Conservation (phyloP, 2,797 vertebrate genomes). For the Miichthys miiuy region DNA sequence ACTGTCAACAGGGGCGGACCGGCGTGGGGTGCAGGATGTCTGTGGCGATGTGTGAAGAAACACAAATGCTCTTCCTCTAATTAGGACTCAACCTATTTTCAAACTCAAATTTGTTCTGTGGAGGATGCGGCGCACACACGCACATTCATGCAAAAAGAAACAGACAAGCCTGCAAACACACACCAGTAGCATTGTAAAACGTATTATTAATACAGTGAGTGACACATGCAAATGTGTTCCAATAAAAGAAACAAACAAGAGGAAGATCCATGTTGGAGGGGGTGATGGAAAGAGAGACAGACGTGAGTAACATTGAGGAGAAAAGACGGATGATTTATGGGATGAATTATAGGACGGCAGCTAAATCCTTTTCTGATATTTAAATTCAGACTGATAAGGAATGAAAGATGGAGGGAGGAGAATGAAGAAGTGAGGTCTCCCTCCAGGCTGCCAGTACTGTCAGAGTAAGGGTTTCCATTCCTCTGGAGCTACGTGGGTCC, state of each 20-base stretch:
- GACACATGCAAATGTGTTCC: conserved; percentile 70
- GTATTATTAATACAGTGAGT: conserved; percentile 48
- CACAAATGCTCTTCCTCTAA: conserved; percentile 55
- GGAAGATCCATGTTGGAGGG: conserved; percentile 15
- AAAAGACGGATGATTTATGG: conserved; percentile 43
- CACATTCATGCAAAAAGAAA: background rate
- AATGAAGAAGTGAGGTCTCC: conserved; percentile 4
- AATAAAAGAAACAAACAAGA: conserved; percentile 63
- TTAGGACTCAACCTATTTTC: conserved; percentile 64
- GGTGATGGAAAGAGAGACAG: conserved; percentile 33
- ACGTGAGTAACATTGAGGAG: conserved; percentile 29
- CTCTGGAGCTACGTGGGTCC: conserved; percentile 20
- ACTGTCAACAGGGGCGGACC: background rate
- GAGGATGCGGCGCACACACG: background rate
- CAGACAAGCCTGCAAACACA: background rate
- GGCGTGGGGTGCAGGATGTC: conserved; percentile 15
- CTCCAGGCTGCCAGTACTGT: conserved; percentile 26
- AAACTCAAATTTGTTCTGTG: conserved; percentile 26
- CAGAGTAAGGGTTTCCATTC: conserved; percentile 29
- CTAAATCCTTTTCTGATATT: conserved; percentile 44
- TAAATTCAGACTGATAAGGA: conserved; percentile 38
- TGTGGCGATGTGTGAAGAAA: conserved; percentile 16
- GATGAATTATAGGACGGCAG: conserved; percentile 38
- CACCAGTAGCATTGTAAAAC: conserved; percentile 14
- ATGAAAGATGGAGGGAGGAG: conserved; percentile 11